Conservation (phyloP, 1,140 invertebrate species). For the Lanistes nyassanus region DNA sequence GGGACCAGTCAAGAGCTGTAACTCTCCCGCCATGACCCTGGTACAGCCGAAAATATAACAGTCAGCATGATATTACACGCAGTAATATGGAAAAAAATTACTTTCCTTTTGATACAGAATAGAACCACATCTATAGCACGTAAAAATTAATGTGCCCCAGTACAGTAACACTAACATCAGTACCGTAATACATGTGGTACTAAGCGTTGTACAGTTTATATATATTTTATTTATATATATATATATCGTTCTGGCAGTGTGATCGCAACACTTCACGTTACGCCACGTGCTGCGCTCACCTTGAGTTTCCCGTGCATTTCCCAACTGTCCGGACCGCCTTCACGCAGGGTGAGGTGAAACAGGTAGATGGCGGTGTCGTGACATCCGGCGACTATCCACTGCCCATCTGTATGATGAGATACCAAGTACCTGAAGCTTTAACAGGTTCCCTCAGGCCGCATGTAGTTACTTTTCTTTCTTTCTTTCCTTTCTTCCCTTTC, state of each 20-base stretch:
- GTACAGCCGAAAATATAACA: not conserved
- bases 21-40: constrained; percentile 39
- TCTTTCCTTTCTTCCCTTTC: not conserved
- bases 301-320: not conserved
- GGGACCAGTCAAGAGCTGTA: constrained; percentile 41
- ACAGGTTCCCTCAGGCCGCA: not conserved
- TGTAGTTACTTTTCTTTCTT: not conserved
- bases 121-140: no score
- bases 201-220: not conserved
- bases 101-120: no score
- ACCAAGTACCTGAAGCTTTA: no score
- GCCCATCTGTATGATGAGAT: not conserved
- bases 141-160: no score
- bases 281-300: constrained; percentile 8
- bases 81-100: no score
- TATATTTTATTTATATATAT: not conserved
- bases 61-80: no score
- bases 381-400: constrained; percentile 1
- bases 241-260: not conserved
- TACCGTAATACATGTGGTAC: not conserved
- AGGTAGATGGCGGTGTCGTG: constrained; percentile 13
- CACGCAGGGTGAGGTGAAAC: constrained; percentile 3
- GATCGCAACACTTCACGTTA: not conserved
- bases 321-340: not conserved
- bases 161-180: no score